Evolutionary conservation across 2,113 vertebrate genomes (phyloP).

Genomic region (Vombatus ursinus): DNA sequence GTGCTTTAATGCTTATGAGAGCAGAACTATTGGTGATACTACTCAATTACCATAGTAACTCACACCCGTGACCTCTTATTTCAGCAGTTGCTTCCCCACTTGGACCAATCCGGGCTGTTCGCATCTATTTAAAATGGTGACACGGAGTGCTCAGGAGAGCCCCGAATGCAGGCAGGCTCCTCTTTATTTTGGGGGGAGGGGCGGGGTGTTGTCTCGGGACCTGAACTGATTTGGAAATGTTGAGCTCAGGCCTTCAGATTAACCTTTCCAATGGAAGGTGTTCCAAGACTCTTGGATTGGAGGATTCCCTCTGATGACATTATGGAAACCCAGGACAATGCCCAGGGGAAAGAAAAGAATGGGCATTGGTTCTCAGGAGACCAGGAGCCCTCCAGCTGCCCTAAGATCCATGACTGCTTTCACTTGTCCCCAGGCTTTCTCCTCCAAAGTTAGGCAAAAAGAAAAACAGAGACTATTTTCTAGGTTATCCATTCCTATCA

Average conservation of each 20-base stretch:
- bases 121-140: slow-evolving; percentile 87
- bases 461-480: not conserved
- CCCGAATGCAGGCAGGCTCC: slow-evolving; percentile 65
- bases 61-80: slow-evolving; percentile 90
- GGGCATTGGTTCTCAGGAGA: slow-evolving; percentile 26
- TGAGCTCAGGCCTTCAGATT: slow-evolving; percentile 82
- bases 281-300: slow-evolving; percentile 79
- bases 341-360: not conserved
- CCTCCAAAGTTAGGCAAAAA: not conserved
- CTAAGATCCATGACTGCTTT: not conserved
- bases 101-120: slow-evolving; percentile 85
- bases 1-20: slow-evolving; percentile 92
- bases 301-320: slow-evolving; percentile 73
- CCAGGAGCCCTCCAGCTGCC: slow-evolving; percentile 34
- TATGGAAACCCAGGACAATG: slow-evolving; percentile 9
- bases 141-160: slow-evolving; percentile 79
- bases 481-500: accelerated
- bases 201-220: slow-evolving; percentile 72
- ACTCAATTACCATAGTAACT: slow-evolving; percentile 99
- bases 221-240: slow-evolving; percentile 78
- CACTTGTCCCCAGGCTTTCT: not conserved
- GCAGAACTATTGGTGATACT: slow-evolving; percentile 93
- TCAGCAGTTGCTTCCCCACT: slow-evolving; percentile 80
- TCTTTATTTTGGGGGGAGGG: slow-evolving; percentile 54
- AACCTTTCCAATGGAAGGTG: slow-evolving; percentile 82